Conservation (phyloP, 1,140 invertebrate genomes). For the Drosophila trapezifrons region DNA sequence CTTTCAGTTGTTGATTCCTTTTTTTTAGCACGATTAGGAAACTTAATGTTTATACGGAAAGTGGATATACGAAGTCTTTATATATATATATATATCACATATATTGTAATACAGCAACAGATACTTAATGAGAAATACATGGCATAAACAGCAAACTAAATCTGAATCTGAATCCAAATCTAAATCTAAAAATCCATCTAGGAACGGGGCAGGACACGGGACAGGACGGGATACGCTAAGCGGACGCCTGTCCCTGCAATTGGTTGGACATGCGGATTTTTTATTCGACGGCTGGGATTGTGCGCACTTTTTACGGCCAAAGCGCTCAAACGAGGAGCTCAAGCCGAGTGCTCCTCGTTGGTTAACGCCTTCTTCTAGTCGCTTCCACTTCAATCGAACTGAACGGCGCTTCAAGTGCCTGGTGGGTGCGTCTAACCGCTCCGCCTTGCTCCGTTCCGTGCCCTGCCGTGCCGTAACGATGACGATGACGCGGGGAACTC, state of each 20-base stretch:
- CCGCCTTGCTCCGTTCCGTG: too few species aligned
- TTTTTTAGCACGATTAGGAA: constrained; percentile 70
- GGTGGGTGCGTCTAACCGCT: constrained; percentile 75
- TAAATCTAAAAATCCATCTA: too few species aligned
- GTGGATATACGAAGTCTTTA: constrained; percentile 19
- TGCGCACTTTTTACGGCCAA: constrained; percentile 76
- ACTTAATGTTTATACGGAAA: constrained; percentile 50
- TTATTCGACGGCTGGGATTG: constrained; percentile 77
- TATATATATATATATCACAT: constrained; percentile 28
- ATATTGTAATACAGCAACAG: constrained; percentile 47
- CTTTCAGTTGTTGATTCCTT: constrained; percentile 67
- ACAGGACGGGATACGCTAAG: constrained; percentile 18
- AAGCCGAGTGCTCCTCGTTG: constrained; percentile 68
- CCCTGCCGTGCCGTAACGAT: constrained; percentile 17
- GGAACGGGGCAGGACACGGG: background rate
- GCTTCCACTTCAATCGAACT: constrained; percentile 58
- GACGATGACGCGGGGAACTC: background rate
- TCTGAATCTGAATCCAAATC: background rate
- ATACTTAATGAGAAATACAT: constrained; percentile 37
- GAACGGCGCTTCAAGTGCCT: constrained; percentile 61
- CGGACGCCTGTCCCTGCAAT: constrained; percentile 54
- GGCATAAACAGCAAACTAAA: constrained; percentile 7
- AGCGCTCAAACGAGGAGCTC: constrained; percentile 56
- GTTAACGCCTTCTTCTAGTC: constrained; percentile 74
- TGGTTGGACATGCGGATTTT: constrained; percentile 67